Base-by-base conservation (phyloP, 2,113 vertebrate genomes). In the Poeciliopsis retropinna region DNA sequence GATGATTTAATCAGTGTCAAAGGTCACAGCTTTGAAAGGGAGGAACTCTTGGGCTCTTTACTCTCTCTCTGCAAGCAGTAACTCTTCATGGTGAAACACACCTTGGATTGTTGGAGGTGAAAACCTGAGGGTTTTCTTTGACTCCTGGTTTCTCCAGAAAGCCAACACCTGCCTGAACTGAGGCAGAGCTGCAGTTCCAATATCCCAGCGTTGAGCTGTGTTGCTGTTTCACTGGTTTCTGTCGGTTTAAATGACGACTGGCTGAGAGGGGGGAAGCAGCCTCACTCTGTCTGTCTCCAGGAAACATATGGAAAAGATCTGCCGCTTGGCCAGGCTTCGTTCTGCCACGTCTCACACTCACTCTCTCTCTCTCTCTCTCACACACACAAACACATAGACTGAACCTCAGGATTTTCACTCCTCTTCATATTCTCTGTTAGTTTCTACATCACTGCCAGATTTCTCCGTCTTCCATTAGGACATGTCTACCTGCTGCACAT, bases 301-400 rank as follows among this genome's bases (percentile, higher is more conserved):
- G 89, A 97, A 98, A 97, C 97, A 98, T 96, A 97, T 96, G 97
- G 95, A 96, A 96, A 91, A 95, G 91, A 96, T 96, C 95, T 96
- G 89, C 92, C 93, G 93, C 91, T 94, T 96, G 96, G 95, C 94
- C 88, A 65, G 80, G 95, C 87, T 91, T 92, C 73, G 67, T 87
- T 92, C 93, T 92, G 97, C 97, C 97, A 98, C 96, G 95, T 99
- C 95, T 96, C 93, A 95, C 95, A 81, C 71, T 90, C 78, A 14
- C 80, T 78, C 75, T 81, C 67, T 81, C 75, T 70, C 44, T 73
- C 64, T 67, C 83, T 75, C 34, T 0, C 9, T 10, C 34, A 34
- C 9, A 10, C 32, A 34, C 32, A 34, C 32, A 76, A 51, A 79
- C 19, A 57, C 60, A 44, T 25, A 19, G 75, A 65, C 80, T 60